A percentile compares a stretch with the other conserved stretches of the same genome.
These are phyloP conservation scores for Drosophila sechellia DNA, from an alignment of 1,140 invertebrate species.

Conservation along the genomic window DNA sequence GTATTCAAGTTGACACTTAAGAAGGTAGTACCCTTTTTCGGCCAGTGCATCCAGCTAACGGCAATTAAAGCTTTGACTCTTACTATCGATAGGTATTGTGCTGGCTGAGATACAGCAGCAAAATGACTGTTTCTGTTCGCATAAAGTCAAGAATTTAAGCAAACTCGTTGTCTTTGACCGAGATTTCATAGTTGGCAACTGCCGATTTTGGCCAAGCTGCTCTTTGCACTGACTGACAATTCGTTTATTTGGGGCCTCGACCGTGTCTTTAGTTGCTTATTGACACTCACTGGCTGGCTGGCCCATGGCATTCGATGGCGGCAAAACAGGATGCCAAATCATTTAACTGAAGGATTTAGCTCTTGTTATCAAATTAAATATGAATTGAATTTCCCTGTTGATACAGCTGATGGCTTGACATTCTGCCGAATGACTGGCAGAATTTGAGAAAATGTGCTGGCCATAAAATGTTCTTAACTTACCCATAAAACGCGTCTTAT, in stretches of 20 bases:
- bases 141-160: slow-evolving; percentile 69
- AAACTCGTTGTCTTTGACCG: slow-evolving; percentile 75
- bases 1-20: too few relatives aligned
- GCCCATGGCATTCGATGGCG: slow-evolving; percentile 22
- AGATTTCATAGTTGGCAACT: slow-evolving; percentile 50
- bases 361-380: background rate
- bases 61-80: slow-evolving; percentile 59
- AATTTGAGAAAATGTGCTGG: background rate
- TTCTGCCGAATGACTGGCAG: slow-evolving; percentile 25
- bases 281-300: slow-evolving; percentile 12
- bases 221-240: slow-evolving; percentile 38
- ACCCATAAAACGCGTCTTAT: background rate
- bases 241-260: slow-evolving; percentile 30
- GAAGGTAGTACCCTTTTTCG: background rate
- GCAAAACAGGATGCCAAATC: slow-evolving; percentile 3
- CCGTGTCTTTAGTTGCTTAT: slow-evolving; percentile 24
- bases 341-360: background rate
- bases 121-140: slow-evolving; percentile 33
- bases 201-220: slow-evolving; percentile 32
- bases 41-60: slow-evolving; percentile 49
- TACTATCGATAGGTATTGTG: slow-evolving; percentile 56
- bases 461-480: slow-evolving; percentile 27
- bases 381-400: slow-evolving; percentile 3
- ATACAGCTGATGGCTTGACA: slow-evolving; percentile 12
- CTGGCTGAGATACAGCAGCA: slow-evolving; percentile 15